Conservation (phyloP, 2,888 invertebrate genomes). For the Parnassius orleans region DNA sequence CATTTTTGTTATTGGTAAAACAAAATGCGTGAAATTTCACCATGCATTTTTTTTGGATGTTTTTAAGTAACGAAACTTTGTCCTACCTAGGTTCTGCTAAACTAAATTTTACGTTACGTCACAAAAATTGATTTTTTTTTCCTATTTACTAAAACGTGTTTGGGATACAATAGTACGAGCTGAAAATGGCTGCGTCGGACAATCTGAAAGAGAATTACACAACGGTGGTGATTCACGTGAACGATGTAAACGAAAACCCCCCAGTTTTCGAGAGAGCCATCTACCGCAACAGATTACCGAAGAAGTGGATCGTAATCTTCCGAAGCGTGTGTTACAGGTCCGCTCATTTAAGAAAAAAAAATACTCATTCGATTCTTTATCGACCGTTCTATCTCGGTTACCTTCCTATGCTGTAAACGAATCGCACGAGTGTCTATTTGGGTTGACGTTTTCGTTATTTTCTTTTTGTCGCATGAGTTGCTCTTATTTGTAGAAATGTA, state of each 20-base stretch:
- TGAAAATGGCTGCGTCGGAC: constrained; percentile 96
- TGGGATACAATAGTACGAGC: constrained; percentile 90
- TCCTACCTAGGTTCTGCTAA: no score
- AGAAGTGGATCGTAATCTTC: constrained; percentile 95
- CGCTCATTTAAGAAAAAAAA: constrained; percentile 68
- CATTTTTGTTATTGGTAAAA: constrained; percentile 10
- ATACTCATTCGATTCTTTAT: constrained; percentile 37
- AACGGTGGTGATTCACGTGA: constrained; percentile 97
- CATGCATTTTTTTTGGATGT: background rate
- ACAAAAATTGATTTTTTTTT: background rate
- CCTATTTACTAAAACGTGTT: constrained; percentile 7
- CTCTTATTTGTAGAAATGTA: constrained; percentile 54
- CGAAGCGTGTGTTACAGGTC: no score
- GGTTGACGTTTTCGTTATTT: constrained; percentile 35
- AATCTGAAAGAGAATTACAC: constrained; percentile 98
- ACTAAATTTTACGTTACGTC: background rate
- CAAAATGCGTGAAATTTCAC: constrained; percentile 6
- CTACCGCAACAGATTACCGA: constrained; percentile 96
- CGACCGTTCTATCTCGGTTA: constrained; percentile 33
- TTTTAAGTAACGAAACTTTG: no score
- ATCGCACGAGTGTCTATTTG: constrained; percentile 48
- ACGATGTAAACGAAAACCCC: constrained; percentile 99
- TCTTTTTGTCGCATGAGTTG: constrained; percentile 47
- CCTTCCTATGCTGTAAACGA: constrained; percentile 44
- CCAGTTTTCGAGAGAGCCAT: constrained; percentile 97